phyloP scores from a whole-genome alignment of 2,888 invertebrate species.

The Volucella inflata region DNA sequence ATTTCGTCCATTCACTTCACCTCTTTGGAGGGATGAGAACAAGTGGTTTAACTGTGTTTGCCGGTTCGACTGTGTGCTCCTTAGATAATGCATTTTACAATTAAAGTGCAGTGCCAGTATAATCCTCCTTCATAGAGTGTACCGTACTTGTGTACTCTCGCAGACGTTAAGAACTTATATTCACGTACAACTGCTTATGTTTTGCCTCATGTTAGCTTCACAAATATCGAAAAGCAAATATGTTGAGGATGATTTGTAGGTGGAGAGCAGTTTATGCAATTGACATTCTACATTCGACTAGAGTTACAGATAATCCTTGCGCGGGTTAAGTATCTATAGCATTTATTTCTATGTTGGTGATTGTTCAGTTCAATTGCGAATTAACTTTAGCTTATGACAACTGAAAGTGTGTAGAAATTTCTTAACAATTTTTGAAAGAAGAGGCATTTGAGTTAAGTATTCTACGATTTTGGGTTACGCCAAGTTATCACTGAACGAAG shows the following conservation, averaged over 20 bases:
- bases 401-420: no score
- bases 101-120: constrained; percentile 62
- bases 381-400: no score
- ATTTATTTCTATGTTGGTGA: constrained; percentile 1
- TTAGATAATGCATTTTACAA: constrained; percentile 62
- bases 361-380: no score
- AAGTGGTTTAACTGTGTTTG: background rate
- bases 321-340: background rate
- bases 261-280: constrained; percentile 18
- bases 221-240: constrained; percentile 35
- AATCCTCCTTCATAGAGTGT: constrained; percentile 52
- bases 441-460: no score
- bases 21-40: background rate
- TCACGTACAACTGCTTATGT: constrained; percentile 49
- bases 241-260: constrained; percentile 18
- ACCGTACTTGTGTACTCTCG: constrained; percentile 3
- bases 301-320: constrained; percentile 1
- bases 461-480: no score
- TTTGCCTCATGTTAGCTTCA: constrained; percentile 51
- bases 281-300: constrained; percentile 32
- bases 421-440: no score
- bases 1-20: constrained; percentile 7
- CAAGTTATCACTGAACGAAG: no score
- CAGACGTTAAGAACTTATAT: constrained; percentile 12
- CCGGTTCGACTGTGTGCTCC: constrained; percentile 8